Conservation (phyloP, 2,113 vertebrate genomes). For the Chionomys nivalis region DNA sequence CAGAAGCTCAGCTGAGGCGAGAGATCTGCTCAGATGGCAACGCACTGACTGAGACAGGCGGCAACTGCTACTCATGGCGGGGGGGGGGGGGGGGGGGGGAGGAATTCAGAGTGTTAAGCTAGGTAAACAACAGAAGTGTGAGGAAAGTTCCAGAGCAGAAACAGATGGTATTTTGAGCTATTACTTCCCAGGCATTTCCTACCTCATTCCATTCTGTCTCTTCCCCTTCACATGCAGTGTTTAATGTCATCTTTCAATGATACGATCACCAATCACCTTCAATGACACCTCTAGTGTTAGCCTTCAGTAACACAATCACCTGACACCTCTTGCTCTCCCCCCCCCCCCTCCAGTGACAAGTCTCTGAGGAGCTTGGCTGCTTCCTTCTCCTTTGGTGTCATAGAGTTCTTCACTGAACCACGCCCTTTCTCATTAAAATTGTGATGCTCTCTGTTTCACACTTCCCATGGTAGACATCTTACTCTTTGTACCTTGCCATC, state of each 20-base stretch:
- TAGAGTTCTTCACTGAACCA: not conserved
- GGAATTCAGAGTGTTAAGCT: not conserved
- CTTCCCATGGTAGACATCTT: not conserved
- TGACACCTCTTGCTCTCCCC: not conserved
- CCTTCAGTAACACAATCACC: not conserved
- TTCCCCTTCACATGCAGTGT: not conserved
- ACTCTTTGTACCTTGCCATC: not conserved
- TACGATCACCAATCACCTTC: not conserved
- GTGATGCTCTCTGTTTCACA: not conserved
- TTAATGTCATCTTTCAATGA: not conserved
- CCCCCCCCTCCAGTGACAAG: not conserved
- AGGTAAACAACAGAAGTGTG: not conserved
- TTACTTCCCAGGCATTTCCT: not conserved
- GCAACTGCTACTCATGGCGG: not conserved
- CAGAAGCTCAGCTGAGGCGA: not conserved
- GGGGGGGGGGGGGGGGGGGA: too few relatives aligned
- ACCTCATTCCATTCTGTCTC: not conserved
- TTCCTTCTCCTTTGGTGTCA: not conserved
- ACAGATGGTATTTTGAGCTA: not conserved
- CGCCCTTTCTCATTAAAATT: not conserved
- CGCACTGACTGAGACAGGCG: not conserved
- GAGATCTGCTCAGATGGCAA: not conserved
- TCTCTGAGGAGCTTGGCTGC: not conserved
- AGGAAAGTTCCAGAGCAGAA: not conserved
- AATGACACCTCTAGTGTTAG: not conserved